phyloP scores from a whole-genome alignment of 1,140 invertebrate genomes.

The Intoshia linei region DNA sequence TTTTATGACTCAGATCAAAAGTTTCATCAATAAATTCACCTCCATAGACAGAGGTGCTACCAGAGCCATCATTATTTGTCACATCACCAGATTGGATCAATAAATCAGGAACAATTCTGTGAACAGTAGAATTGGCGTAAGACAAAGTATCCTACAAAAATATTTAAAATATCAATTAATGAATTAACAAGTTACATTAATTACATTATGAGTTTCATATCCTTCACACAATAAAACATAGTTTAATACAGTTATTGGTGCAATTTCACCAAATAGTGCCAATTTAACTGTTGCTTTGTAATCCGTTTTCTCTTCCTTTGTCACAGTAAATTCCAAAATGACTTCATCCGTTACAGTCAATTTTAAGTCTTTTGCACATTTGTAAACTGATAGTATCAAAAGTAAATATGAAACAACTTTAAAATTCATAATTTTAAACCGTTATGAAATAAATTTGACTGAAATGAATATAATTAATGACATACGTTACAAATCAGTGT shows the following conservation, averaged over 20 bases:
- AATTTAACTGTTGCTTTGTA: constrained; percentile 5
- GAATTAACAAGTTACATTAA: background rate
- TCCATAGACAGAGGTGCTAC: constrained; percentile 34
- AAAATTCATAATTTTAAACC: no score
- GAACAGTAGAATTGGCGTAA: constrained; percentile 13
- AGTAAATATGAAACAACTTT: no score
- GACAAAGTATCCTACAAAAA: background rate
- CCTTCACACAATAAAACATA: constrained; percentile 16
- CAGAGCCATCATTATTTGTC: constrained; percentile 24
- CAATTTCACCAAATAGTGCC: constrained; percentile 20
- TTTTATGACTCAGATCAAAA: constrained; percentile 12
- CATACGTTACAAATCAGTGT: no score
- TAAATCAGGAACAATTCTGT: constrained; percentile 23
- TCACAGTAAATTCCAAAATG: background rate
- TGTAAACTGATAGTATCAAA: no score
- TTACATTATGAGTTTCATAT: constrained; percentile 4
- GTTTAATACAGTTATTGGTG: constrained; percentile 20
- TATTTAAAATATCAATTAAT: background rate
- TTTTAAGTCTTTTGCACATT: no score
- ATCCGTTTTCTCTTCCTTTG: background rate
- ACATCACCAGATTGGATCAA: constrained; percentile 23
- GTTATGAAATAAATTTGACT: no score
- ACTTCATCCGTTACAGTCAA: constrained; percentile 1
- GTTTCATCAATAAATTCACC: constrained; percentile 33
- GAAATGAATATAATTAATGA: no score